Base-by-base conservation (phyloP, 2,888 invertebrate species). In the Tenodera sinensis region DNA sequence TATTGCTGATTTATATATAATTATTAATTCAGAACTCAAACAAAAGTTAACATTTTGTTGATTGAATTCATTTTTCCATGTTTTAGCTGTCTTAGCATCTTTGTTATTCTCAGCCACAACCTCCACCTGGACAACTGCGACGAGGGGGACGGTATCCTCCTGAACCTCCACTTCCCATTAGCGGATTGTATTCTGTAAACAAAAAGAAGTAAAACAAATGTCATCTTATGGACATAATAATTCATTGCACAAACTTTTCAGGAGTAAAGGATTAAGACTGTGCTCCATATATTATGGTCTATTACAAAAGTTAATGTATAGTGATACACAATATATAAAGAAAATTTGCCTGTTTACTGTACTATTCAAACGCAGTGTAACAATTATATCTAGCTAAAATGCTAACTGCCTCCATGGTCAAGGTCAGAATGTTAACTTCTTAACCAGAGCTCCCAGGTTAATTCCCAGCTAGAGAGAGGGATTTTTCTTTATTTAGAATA, bases 71-170 rank as follows among this genome's bases (percentile, higher is more conserved):
- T 1, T 71, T 42, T 42, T 42, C 9, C 34, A 6, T 12, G 42
- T 6, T 42, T 12, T 42, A 42, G 42, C 42, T 42, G 42, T 12
- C 12, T 12, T 42, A 42, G 1, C 42, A 42, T 20, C 20, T 71
- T 71, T 20, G 6, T 71, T 15, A 71, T 42, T 42, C 42, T 71
- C 20, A 87, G 6, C 89, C 89, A 87, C 89, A 89, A 28, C 89
- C 89, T 14, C 89, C 89, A 14, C 89, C 84, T 30, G 89, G 87
- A 81, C 89, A 89, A 20, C 83, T 47, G 8, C 89, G 89, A n/a
- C 89, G 54, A 12, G 84, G 28, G 14, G 89, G 89, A 1, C 88
- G 83, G 81, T 87, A 89, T 15, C 87, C 87, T 54, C 87, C 84
- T n/a, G 87, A 83, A n/a, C 83, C 42, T 42, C 89, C 88, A 42